phyloP scores from a whole-genome alignment of 2,888 invertebrate species.

The Oscheius sp. region DNA sequence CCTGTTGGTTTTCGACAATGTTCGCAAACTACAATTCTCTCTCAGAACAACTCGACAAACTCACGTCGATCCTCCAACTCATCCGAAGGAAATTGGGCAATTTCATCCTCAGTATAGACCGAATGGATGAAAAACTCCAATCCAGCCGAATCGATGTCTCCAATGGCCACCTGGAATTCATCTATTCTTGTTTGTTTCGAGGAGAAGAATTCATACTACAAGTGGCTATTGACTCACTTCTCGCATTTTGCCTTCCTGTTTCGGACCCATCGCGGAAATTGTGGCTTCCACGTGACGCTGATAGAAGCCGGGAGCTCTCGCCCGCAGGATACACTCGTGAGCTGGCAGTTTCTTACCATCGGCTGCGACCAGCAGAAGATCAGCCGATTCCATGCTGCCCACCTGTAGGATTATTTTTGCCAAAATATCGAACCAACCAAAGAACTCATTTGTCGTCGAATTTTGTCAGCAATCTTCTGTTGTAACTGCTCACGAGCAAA shows the following conservation, averaged over 20 bases:
- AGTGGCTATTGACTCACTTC: conserved; percentile 33
- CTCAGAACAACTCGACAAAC: conserved; percentile 6
- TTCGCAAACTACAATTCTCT: conserved; percentile 22
- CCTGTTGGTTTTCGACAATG: conserved; percentile 27
- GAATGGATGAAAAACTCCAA: conserved; percentile 66
- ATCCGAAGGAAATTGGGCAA: conserved; percentile 48
- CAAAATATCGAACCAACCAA: conserved; percentile 35
- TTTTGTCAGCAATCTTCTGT: conserved; percentile 47
- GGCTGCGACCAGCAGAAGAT: conserved; percentile 61
- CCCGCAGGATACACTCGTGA: conserved; percentile 62
- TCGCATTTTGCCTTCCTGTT: conserved; percentile 37
- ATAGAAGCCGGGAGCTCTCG: conserved; percentile 65
- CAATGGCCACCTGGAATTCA: conserved; percentile 59
- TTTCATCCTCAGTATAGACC: conserved; percentile 67
- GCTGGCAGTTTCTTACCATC: conserved; percentile 66
- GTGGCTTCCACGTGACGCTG: conserved; percentile 64
- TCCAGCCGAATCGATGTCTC: conserved; percentile 65
- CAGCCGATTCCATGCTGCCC: conserved; percentile 58
- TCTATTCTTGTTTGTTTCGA: not conserved
- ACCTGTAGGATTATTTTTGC: conserved; percentile 36
- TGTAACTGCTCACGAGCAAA: conserved; percentile 53
- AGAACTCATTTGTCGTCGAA: conserved; percentile 51
- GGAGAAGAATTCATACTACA: too few relatives aligned
- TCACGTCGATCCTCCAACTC: conserved; percentile 46
- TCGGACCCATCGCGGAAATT: conserved; percentile 52